Evolutionary conservation across 2,888 invertebrate genomes (phyloP).

Genomic region (Ormyrus rosae): DNA sequence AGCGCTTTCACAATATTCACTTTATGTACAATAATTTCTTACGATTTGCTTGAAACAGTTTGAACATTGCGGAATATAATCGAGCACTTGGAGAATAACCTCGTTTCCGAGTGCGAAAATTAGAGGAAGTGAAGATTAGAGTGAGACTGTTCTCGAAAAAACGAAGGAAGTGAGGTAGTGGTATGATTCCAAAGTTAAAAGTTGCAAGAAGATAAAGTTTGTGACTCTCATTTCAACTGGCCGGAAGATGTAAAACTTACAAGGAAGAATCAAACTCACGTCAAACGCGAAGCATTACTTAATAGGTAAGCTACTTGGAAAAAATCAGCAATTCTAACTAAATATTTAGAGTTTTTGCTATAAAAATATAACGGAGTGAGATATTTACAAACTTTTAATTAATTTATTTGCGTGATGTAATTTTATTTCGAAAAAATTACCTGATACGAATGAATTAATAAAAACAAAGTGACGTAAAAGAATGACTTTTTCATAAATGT

Average conservation of each 20-base stretch:
- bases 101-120: background rate
- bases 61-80: slow-evolving; percentile 7
- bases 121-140: slow-evolving; percentile 38
- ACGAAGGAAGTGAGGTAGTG: slow-evolving; percentile 11
- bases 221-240: slow-evolving; percentile 45
- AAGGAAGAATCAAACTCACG: slow-evolving; percentile 30
- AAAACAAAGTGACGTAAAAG: too few species aligned
- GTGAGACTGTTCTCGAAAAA: slow-evolving; percentile 16
- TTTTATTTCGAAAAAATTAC: too few species aligned
- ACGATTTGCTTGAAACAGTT: slow-evolving; percentile 11
- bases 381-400: too few species aligned
- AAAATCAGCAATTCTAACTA: slow-evolving; percentile 2
- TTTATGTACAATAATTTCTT: background rate
- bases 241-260: slow-evolving; percentile 46
- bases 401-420: too few species aligned
- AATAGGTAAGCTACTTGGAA: slow-evolving; percentile 38
- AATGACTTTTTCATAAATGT: too few species aligned
- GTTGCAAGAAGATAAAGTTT: slow-evolving; percentile 46
- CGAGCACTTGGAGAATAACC: background rate
- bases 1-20: background rate
- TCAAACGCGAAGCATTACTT: slow-evolving; percentile 31
- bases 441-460: too few species aligned
- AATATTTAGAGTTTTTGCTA: too few species aligned
- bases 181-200: slow-evolving; percentile 43
- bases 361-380: too few species aligned